Conservation (phyloP, 2,888 invertebrate species). For the Agrochola circellaris region DNA sequence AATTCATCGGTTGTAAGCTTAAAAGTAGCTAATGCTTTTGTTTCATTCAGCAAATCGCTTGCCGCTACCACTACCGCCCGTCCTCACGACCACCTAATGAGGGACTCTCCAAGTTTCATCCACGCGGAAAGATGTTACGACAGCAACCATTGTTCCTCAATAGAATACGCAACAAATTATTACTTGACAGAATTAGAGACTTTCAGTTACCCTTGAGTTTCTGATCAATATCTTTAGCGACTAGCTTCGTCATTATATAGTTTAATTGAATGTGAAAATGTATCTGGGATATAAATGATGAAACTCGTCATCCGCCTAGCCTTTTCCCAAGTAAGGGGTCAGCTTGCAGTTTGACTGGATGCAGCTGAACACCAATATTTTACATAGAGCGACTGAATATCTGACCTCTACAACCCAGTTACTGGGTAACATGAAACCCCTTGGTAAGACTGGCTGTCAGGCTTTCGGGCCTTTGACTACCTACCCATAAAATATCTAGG, state of each 20-base stretch:
- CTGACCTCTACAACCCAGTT: background rate
- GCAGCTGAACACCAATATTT: background rate
- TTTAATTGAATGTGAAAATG: conserved; percentile 18
- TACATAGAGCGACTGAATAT: background rate
- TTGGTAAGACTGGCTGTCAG: background rate
- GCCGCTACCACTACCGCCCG: conserved; percentile 3
- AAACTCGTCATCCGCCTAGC: background rate
- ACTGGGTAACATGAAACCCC: background rate
- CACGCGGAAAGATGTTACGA: conserved; percentile 54
- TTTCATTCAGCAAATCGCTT: background rate
- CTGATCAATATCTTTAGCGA: conserved; percentile 22
- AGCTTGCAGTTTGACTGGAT: background rate
- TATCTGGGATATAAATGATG: background rate
- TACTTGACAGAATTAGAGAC: conserved; percentile 44
- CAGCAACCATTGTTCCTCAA: conserved; percentile 56
- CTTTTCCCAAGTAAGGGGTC: background rate
- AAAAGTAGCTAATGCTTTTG: background rate
- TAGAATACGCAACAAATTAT: conserved; percentile 51
- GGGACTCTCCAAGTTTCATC: conserved; percentile 43
- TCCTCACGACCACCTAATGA: conserved; percentile 41
- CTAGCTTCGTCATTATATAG: background rate
- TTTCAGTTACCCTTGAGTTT: conserved; percentile 41
- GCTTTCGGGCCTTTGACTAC: background rate
- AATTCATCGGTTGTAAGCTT: too few species aligned
- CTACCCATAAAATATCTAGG: background rate